Conservation (phyloP, 2,888 invertebrate species). For the Chromoteleia sp. region DNA sequence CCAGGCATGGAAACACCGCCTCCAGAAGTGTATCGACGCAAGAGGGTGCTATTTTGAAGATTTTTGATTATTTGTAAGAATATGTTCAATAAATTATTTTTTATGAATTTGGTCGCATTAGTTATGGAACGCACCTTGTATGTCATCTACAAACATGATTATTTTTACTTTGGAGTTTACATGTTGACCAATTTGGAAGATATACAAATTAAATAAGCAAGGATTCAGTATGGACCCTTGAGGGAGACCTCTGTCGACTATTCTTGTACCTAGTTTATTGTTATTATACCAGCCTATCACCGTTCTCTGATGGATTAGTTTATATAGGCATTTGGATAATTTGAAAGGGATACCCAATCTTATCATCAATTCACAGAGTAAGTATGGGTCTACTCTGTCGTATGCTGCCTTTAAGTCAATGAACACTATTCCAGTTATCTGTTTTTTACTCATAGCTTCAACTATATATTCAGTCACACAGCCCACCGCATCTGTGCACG, state of each 20-base stretch:
- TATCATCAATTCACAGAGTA: not conserved
- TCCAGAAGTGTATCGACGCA: too few relatives aligned
- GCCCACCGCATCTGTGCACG: not conserved
- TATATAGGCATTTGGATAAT: not conserved
- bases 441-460: not conserved
- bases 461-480: not conserved
- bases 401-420: slow-evolving; percentile 7
- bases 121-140: too few relatives aligned
- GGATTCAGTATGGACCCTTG: slow-evolving; percentile 21
- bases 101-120: too few relatives aligned
- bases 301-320: not conserved
- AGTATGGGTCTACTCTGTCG: slow-evolving; percentile 8
- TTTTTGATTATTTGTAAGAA: too few relatives aligned
- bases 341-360: not conserved
- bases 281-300: not conserved
- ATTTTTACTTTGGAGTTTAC: too few relatives aligned
- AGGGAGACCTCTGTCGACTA: not conserved
- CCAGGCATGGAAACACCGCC: too few relatives aligned
- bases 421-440: slow-evolving; percentile 7
- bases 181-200: not conserved
- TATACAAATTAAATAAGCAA: not conserved
- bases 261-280: slow-evolving; percentile 1
- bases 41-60: too few relatives aligned
- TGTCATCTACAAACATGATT: too few relatives aligned
- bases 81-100: too few relatives aligned